Evolutionary conservation across 2,797 vertebrate genomes (phyloP).

Genomic region (Hapalemur alaotrensis): DNA sequence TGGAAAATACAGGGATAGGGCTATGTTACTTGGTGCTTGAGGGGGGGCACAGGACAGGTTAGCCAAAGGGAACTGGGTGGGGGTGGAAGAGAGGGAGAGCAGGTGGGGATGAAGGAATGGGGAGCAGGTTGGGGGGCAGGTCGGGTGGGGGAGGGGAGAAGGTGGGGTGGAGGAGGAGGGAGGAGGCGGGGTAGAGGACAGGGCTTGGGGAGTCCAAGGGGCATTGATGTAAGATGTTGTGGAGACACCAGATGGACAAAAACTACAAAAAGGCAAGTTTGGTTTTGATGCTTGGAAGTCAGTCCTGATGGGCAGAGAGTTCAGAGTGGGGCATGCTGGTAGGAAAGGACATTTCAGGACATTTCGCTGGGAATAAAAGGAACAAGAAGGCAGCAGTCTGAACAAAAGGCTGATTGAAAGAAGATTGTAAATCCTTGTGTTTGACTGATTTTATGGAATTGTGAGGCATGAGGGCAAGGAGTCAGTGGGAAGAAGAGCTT

Average conservation of each 20-base stretch:
- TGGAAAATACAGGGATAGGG: neutral
- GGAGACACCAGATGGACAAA: neutral
- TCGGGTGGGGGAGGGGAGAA: neutral
- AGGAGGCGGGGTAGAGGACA: neutral
- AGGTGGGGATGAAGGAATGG: neutral
- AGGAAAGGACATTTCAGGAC: neutral
- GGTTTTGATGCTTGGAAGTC: neutral
- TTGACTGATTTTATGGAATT: neutral
- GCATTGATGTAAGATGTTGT: neutral
- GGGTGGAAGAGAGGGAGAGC: neutral
- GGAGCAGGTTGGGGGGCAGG: neutral
- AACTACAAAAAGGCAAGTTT: neutral
- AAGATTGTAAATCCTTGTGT: neutral
- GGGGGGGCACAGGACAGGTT: neutral
- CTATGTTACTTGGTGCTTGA: neutral
- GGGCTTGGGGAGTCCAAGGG: neutral
- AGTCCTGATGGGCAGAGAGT: neutral
- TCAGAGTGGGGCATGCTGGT: neutral
- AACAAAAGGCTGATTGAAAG: neutral
- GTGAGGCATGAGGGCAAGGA: neutral
- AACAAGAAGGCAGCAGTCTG: neutral
- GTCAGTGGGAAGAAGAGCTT: neutral
- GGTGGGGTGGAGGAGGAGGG: neutral
- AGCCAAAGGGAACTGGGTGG: neutral
- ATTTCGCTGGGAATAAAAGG: neutral